A percentile compares a stretch with the other conserved stretches of the same genome.
These are phyloP conservation scores for Orthosia gracilis DNA, from an alignment of 2,888 invertebrate genomes.

Conservation along the genomic window DNA sequence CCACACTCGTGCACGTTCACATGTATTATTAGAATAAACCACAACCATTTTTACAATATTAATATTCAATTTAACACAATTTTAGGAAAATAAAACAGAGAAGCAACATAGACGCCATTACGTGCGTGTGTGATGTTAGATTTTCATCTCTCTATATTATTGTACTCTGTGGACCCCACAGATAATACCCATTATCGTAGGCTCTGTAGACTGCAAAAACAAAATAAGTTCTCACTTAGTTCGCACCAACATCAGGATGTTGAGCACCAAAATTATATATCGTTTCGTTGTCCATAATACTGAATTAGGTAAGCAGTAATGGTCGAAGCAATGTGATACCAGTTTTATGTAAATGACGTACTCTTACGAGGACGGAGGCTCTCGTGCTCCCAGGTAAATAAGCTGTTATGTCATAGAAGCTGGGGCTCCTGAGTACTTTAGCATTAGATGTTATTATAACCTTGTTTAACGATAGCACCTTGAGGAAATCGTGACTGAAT, in stretches of 20 bases:
- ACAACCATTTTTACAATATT: too few species aligned
- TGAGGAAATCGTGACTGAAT: too few species aligned
- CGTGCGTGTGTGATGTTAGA: too few species aligned
- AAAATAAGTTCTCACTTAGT: not conserved
- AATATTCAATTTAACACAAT: too few species aligned
- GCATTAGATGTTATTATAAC: conserved; percentile 36
- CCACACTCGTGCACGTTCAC: too few species aligned
- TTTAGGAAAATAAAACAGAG: too few species aligned
- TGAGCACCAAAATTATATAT: conserved; percentile 38
- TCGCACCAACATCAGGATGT: not conserved
- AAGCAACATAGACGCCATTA: too few species aligned
- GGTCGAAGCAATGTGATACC: conserved; percentile 52
- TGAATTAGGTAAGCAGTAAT: conserved; percentile 42
- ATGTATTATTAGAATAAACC: too few species aligned
- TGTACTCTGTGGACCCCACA: not conserved
- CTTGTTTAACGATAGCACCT: conserved; percentile 10
- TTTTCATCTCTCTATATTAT: not conserved
- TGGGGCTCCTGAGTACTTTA: conserved; percentile 28
- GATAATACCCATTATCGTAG: not conserved
- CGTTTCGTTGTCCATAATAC: conserved; percentile 16
- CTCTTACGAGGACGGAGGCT: conserved; percentile 40
- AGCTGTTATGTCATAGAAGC: conserved; percentile 44
- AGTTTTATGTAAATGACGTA: conserved; percentile 52
- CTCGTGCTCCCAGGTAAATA: conserved; percentile 37
- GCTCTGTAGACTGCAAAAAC: not conserved